Conservation (phyloP, 2,888 invertebrate genomes). For the Druceiella hillmani region DNA sequence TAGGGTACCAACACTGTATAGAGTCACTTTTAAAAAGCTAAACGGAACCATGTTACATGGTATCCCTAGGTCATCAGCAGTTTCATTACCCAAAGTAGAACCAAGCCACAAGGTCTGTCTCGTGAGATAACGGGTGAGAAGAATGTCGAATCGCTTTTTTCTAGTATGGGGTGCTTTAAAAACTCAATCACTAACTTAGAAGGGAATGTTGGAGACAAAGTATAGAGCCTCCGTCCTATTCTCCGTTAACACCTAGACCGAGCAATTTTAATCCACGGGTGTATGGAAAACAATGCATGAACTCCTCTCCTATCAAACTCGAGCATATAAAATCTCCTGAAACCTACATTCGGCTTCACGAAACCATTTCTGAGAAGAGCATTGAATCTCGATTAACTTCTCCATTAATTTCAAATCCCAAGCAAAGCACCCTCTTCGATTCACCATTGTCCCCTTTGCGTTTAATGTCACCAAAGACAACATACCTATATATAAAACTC, state of each 20-base stretch:
- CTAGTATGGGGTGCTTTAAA: background rate
- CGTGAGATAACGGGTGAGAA: background rate
- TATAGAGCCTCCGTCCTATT: no score
- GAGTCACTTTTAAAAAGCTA: no score
- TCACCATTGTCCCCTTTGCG: background rate
- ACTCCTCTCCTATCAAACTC: conserved; percentile 1
- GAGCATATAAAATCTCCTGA: background rate
- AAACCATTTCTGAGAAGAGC: no score
- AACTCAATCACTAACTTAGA: background rate
- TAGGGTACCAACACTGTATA: no score
- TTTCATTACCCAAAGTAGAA: no score
- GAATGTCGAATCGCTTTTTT: conserved; percentile 1
- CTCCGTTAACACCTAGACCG: conserved; percentile 2
- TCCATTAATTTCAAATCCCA: background rate
- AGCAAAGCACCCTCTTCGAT: conserved; percentile 1
- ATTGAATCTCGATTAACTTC: background rate
- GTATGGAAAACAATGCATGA: conserved; percentile 1
- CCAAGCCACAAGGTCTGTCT: conserved; percentile 1
- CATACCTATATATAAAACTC: no score
- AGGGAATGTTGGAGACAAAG: no score
- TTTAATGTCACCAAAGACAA: no score
- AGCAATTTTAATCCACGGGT: background rate
- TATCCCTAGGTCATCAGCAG: no score
- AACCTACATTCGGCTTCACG: no score
- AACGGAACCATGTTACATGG: no score